Evolutionary conservation across 2,797 vertebrate species (phyloP), one percentile per base, ranked within the genome.

Genomic region (Premnoplex brunnescens): DNA sequence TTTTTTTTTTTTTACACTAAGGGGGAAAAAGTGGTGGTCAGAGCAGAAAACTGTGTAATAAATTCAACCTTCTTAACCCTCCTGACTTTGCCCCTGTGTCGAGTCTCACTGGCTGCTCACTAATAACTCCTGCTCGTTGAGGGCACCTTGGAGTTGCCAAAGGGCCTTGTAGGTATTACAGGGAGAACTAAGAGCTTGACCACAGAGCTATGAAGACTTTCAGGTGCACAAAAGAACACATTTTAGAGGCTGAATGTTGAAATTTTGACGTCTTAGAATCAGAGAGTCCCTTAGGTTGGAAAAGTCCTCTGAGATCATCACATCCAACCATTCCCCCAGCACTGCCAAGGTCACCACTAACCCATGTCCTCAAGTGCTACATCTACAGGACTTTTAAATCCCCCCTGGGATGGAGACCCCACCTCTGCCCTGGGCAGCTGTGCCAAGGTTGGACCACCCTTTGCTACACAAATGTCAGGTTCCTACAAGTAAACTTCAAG

Each of bases 161-260:
- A 81, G 23, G 19, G 14, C 83, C 75, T 1, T 18, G 27, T 3
- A 43, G n/a, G 10, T 10, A 15, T 19, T 21, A 28, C 55, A 68
- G 43, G 30, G 58, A 59, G 51, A 68, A 66, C 16, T 6, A 23
- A 34, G 32, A 54, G 12, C 0, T 0, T 21, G 52, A 30, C 43
- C 32, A 21, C 0, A 28, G 30, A 26, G 36, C 16, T 15, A 41
- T 0, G 5, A n/a, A 72, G 51, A 27, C 16, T 69, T 9, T 55
- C 54, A 51, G 36, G 52, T 4, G 11, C 48, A 69, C 21, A 56
- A 28, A 85, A 69, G 34, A 63, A 52, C 64, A 60, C 0, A 0
- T 12, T 84, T 59, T 60, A 10, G 22, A 71, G 54, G 14, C 20
- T 10, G n/a, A 46, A 60, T 7, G 30, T 7, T 51, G n/a, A 58